A percentile compares a stretch with the other conserved stretches of the same genome.
Conservation (phyloP, 2,888 invertebrate species). For the Pterostichus niger region DNA sequence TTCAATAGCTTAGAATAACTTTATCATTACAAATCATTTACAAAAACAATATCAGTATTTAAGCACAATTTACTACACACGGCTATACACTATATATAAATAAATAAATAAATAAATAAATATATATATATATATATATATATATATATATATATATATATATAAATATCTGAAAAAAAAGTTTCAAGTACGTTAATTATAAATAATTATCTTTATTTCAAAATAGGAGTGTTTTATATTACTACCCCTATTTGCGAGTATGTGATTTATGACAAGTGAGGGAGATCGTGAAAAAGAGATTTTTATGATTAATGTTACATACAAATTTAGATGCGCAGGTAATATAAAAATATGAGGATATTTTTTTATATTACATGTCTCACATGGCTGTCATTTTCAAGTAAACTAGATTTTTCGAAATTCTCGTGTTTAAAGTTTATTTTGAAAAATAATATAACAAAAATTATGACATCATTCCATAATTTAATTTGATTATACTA, state of each 20-base stretch:
- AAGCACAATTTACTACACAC: too few species aligned
- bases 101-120: too few species aligned
- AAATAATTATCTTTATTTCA: too few species aligned
- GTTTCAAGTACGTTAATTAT: too few species aligned
- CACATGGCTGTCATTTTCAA: constrained; percentile 22
- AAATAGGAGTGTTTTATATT: neutral
- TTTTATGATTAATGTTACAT: constrained; percentile 32
- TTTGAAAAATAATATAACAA: neutral
- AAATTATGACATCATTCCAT: neutral
- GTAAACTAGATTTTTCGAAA: constrained; percentile 19
- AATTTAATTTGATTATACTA: too few species aligned
- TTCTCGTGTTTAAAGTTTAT: neutral
- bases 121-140: too few species aligned
- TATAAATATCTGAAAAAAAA: too few species aligned
- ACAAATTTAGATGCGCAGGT: constrained; percentile 16
- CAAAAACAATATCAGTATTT: too few species aligned
- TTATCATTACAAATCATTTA: too few species aligned
- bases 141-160: too few species aligned
- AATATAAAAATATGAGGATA: constrained; percentile 44
- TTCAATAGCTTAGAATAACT: too few species aligned
- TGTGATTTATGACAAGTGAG: constrained; percentile 9
- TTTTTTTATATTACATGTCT: constrained; percentile 29
- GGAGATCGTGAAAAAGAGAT: constrained; percentile 27
- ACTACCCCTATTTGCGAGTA: constrained; percentile 4
- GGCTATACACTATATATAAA: too few species aligned